Evolutionary conservation across 2,113 vertebrate genomes (phyloP), one percentile per base, ranked within the genome.

Genomic region (Barbus barbus): DNA sequence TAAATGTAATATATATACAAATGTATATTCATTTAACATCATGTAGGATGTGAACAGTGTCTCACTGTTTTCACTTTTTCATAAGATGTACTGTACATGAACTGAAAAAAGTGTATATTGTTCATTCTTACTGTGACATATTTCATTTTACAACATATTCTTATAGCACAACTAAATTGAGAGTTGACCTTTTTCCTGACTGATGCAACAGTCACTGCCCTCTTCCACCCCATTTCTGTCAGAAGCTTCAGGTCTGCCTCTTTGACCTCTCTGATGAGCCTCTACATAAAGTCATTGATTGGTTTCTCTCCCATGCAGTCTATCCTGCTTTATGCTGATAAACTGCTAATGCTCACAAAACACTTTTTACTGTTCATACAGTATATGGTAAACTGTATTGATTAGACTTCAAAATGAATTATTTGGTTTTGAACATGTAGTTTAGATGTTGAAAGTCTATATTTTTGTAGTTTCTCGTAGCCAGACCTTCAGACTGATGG

Each of bases 271-370:
- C 13, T 18, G 41, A 74, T 74, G 7, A 48, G 5, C n/a, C n/a
- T n/a, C 71, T 48, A 74, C 72, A 74, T 18, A 20, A 26, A 48
- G n/a, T 51, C 44, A 75, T 75, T 75, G 72, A 75, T 51, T 51
- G 20, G 22, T 72, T 72, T n/a, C 36, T 72, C 36, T 41, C 11
- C 69, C 20, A 8, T 72, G 38, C 22, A 41, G 38, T 72, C 69
- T 41, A 24, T 69, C 18, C 65, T 38, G n/a, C n/a, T n/a, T n/a
- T 72, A 72, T n/a, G 20, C 0, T n/a, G 36, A 72, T 12, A 44
- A 44, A 72, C 9, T 72, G 12, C 69, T 6, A 41, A 72, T 41
- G 36, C 67, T 71, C 4, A n/a, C 22, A 72, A 2, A 72, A 41
- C 22, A n/a, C 69, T 14, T n/a, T 31, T 3, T 31, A 3, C 31